These are phyloP conservation scores for Triplophysa rosa DNA, from an alignment of 2,113 vertebrate genomes.

Conservation along the genomic window DNA sequence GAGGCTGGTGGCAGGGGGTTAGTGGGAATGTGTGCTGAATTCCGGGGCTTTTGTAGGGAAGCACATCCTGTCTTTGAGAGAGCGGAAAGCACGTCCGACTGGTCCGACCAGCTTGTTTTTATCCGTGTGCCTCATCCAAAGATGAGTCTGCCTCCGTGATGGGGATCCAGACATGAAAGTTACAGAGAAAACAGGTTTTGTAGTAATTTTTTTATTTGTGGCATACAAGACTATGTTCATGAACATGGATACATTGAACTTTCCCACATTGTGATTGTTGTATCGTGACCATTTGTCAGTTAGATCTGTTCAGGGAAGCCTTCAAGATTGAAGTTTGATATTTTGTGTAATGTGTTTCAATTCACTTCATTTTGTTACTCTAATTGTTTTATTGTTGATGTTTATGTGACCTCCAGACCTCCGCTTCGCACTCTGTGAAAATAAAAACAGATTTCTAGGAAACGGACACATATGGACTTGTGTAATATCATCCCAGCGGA, in stretches of 20 bases:
- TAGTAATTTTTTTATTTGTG: too few relatives aligned
- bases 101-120: conserved; percentile 1
- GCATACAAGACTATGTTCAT: too few relatives aligned
- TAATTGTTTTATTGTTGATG: not conserved
- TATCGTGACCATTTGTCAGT: too few relatives aligned
- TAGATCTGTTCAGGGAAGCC: too few relatives aligned
- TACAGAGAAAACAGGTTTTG: not conserved
- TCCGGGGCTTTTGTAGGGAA: conserved; percentile 12
- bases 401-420: not conserved
- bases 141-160: not conserved
- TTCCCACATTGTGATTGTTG: too few relatives aligned
- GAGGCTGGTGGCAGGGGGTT: conserved; percentile 8
- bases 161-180: not conserved
- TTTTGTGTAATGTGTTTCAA: too few relatives aligned
- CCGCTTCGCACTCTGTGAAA: not conserved
- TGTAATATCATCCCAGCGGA: conserved; percentile 23
- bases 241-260: too few relatives aligned
- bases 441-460: conserved; percentile 8
- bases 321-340: too few relatives aligned
- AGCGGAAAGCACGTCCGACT: conserved; percentile 20
- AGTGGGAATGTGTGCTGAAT: conserved; percentile 22
- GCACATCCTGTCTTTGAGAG: conserved; percentile 29
- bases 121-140: not conserved
- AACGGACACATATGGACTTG: conserved; percentile 4
- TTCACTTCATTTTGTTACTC: not conserved